Percentiles rank a stretch among this genome's conserved stretches.
These are phyloP conservation scores for Acronicta psi DNA, from an alignment of 2,888 invertebrate genomes.

Conservation along the genomic window DNA sequence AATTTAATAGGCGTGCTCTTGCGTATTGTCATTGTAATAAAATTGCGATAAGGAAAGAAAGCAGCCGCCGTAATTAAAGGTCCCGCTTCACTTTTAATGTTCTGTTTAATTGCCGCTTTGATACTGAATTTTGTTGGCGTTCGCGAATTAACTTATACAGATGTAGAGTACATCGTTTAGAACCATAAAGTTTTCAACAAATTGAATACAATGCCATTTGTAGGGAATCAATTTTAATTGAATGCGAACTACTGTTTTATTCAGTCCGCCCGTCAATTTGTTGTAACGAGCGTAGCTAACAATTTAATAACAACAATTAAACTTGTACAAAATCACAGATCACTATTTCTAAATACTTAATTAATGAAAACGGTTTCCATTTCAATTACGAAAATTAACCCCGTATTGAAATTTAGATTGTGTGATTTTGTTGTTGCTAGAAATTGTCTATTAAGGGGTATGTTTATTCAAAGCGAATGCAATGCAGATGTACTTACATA, in stretches of 20 bases:
- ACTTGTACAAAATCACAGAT: slow-evolving; percentile 56
- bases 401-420: slow-evolving; percentile 38
- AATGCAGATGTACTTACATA: slow-evolving; percentile 30
- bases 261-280: slow-evolving; percentile 52
- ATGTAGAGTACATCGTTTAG: slow-evolving; percentile 52
- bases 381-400: slow-evolving; percentile 56
- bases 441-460: slow-evolving; percentile 37
- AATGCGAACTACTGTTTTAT: slow-evolving; percentile 53
- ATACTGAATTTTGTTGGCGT: slow-evolving; percentile 61
- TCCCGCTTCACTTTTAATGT: slow-evolving; percentile 73
- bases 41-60: slow-evolving; percentile 83
- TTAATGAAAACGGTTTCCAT: slow-evolving; percentile 53
- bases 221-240: slow-evolving; percentile 43
- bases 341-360: slow-evolving; percentile 51
- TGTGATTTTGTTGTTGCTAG: slow-evolving; percentile 50
- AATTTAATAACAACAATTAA: slow-evolving; percentile 52
- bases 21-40: slow-evolving; percentile 85
- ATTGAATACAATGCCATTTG: slow-evolving; percentile 46
- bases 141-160: slow-evolving; percentile 61
- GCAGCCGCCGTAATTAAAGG: slow-evolving; percentile 81
- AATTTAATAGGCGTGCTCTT: slow-evolving; percentile 81
- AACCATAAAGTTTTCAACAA: slow-evolving; percentile 43
- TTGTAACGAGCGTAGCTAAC: slow-evolving; percentile 47
- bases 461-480: slow-evolving; percentile 35
- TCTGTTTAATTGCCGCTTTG: slow-evolving; percentile 73